phyloP scores from a whole-genome alignment of 2,797 vertebrate species.

The Sebastolobus alascanus region DNA sequence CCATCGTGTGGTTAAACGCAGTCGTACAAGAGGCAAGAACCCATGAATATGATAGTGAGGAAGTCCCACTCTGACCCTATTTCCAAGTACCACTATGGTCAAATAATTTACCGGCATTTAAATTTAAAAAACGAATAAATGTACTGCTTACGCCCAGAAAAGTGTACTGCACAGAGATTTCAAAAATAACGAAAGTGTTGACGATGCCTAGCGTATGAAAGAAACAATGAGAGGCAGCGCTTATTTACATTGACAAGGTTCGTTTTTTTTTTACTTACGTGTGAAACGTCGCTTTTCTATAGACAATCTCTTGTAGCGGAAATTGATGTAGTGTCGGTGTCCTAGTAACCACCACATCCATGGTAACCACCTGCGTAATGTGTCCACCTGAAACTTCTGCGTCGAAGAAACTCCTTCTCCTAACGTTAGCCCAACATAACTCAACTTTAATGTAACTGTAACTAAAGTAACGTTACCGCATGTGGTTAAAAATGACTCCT shows the following conservation, averaged over 20 bases:
- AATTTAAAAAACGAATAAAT: not conserved
- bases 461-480: not conserved
- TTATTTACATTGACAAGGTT: not conserved
- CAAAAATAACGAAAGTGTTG: accelerated
- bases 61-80: not conserved
- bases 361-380: conserved; percentile 24
- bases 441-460: not conserved
- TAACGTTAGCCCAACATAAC: not conserved
- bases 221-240: not conserved
- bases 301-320: conserved; percentile 42
- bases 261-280: not conserved
- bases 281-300: not conserved
- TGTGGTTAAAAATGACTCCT: no score
- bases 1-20: conserved; percentile 55
- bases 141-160: accelerated
- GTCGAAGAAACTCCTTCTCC: not conserved
- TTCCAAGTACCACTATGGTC: not conserved
- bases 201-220: accelerated
- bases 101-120: not conserved
- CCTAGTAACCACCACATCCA: conserved; percentile 43
- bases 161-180: not conserved
- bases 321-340: conserved; percentile 30
- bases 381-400: not conserved
- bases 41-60: accelerated
- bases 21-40: not conserved